Evolutionary conservation across 53 echinoderm and acorn worm species (phyloP).

Genomic region (Apostichopus leukothele): DNA sequence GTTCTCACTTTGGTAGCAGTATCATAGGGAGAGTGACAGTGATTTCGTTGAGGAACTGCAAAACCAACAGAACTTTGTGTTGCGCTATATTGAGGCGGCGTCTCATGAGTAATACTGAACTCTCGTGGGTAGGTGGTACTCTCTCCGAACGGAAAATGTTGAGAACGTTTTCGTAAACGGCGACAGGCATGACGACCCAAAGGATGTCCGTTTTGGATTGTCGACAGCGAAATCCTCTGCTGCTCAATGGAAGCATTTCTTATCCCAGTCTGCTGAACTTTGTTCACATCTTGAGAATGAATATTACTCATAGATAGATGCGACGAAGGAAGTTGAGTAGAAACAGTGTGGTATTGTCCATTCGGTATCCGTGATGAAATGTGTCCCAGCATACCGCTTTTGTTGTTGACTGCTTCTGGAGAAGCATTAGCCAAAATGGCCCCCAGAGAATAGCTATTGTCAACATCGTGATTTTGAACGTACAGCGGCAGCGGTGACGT

Average conservation of each 20-base stretch:
- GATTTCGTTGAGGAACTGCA: neutral
- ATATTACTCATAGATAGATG: neutral
- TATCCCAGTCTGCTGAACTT: too few species aligned
- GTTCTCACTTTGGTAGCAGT: neutral
- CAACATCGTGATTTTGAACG: neutral
- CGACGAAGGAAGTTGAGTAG: neutral
- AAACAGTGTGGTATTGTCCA: neutral
- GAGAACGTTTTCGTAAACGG: too few species aligned
- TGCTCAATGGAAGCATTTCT: too few species aligned
- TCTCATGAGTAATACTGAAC: neutral
- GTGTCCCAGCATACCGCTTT: neutral
- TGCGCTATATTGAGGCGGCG: neutral
- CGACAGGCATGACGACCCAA: too few species aligned
- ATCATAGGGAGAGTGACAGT: neutral
- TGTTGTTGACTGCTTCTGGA: neutral
- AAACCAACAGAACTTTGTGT: neutral
- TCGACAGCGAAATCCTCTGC: too few species aligned
- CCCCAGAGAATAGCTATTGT: neutral
- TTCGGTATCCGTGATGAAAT: neutral
- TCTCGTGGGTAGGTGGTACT: neutral
- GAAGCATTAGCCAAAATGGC: neutral
- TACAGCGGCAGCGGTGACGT: neutral
- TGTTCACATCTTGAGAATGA: neutral
- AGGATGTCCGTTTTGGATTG: too few species aligned
- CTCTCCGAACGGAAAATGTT: too few species aligned